Percentiles rank a stretch among this genome's conserved stretches.
These are phyloP conservation scores for Melanostoma mellinum DNA, from an alignment of 2,888 invertebrate genomes.

Conservation along the genomic window DNA sequence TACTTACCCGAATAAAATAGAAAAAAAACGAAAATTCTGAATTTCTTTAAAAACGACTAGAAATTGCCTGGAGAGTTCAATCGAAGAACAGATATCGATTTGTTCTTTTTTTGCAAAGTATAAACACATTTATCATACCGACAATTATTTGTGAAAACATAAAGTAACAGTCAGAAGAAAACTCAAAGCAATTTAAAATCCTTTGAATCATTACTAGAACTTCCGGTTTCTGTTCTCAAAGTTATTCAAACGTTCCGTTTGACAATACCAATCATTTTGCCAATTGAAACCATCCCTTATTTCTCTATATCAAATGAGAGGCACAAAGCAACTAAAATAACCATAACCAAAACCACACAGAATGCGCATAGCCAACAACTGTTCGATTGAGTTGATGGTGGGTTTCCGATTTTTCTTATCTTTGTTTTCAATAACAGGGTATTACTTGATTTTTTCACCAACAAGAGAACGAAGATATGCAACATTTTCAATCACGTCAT, in stretches of 20 bases:
- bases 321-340: constrained; percentile 44
- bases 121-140: too few relatives aligned
- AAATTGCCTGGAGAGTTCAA: too few relatives aligned
- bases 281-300: constrained; percentile 55
- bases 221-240: constrained; percentile 75
- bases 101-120: neutral
- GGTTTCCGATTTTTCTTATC: constrained; percentile 34
- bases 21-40: too few relatives aligned
- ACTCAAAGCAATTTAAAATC: constrained; percentile 79
- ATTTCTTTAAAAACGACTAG: too few relatives aligned
- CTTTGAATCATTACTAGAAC: constrained; percentile 80
- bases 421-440: constrained; percentile 38
- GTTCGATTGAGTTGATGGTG: constrained; percentile 51
- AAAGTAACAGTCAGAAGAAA: constrained; percentile 73
- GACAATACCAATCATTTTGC: constrained; percentile 63
- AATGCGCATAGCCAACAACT: constrained; percentile 39
- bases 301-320: constrained; percentile 23
- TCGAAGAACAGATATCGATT: neutral
- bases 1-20: too few relatives aligned
- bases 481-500: too few relatives aligned
- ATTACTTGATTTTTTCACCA: constrained; percentile 6
- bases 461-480: too few relatives aligned
- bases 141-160: constrained; percentile 12
- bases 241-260: constrained; percentile 64
- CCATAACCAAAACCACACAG: constrained; percentile 53